Percentiles rank a stretch among this genome's conserved stretches.
Conservation (phyloP, 2,797 vertebrate species). For the Kryptolebias ocellatus region DNA sequence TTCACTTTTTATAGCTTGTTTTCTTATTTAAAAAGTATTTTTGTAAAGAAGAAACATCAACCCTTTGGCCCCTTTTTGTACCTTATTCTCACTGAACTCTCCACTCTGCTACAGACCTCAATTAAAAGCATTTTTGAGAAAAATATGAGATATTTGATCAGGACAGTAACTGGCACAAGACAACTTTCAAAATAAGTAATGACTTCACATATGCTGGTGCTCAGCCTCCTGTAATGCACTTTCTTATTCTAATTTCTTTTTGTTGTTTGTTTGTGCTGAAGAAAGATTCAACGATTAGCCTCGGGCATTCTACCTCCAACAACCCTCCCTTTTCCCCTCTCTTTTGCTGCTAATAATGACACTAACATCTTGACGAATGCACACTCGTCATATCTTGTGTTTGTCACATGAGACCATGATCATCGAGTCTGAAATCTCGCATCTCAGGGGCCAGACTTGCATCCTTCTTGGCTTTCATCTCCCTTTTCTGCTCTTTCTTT, state of each 20-base stretch:
- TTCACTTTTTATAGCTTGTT: no score
- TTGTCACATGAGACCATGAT: conserved; percentile 33
- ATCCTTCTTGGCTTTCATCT: conserved; percentile 59
- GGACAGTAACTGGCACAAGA: conserved; percentile 35
- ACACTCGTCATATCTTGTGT: conserved; percentile 8
- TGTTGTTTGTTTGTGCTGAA: conserved; percentile 3
- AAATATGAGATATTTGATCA: conserved; percentile 50
- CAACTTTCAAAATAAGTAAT: conserved; percentile 43
- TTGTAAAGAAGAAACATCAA: no score
- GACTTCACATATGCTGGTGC: conserved; percentile 15
- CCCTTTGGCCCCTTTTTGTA: neutral
- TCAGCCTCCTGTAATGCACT: neutral
- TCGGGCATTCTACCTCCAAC: conserved; percentile 34
- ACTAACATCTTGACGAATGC: conserved; percentile 9
- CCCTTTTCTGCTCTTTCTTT: conserved; percentile 21
- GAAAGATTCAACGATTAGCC: conserved; percentile 52
- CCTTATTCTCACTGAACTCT: neutral
- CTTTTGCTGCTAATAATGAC: conserved; percentile 20
- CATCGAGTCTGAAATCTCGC: conserved; percentile 40
- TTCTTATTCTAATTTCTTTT: neutral
- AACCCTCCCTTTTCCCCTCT: neutral
- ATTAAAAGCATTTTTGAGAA: conserved; percentile 33
- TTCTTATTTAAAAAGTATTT: no score
- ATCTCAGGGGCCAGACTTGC: conserved; percentile 40
- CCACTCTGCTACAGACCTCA: neutral